phyloP scores from a whole-genome alignment of 2,888 invertebrate species.

The Lottia scabra region DNA sequence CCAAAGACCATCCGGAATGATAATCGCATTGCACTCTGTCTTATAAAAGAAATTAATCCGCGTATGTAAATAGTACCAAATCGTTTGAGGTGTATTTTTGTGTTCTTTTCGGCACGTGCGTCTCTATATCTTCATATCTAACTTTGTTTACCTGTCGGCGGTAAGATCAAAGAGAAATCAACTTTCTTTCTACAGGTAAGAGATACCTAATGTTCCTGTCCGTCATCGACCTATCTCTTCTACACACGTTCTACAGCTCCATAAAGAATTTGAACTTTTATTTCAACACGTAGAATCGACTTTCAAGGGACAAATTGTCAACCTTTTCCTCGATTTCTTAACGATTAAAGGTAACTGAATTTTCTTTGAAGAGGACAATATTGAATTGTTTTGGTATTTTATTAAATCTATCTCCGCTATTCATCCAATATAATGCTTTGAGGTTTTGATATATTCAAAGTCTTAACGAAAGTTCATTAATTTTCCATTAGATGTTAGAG shows the following conservation, averaged over 20 bases:
- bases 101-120: neutral
- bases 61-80: slow-evolving; percentile 5
- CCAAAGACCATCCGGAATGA: neutral
- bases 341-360: neutral
- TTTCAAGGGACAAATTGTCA: neutral
- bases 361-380: neutral
- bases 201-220: slow-evolving; percentile 1
- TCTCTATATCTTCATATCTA: neutral
- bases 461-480: neutral
- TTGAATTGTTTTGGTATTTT: too few relatives aligned
- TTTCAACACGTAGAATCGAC: neutral
- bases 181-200: neutral
- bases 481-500: neutral
- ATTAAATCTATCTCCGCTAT: too few relatives aligned
- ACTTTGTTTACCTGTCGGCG: slow-evolving; percentile 1
- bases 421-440: too few relatives aligned
- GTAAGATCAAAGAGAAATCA: neutral
- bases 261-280: neutral
- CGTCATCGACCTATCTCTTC: neutral
- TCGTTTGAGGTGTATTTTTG: slow-evolving; percentile 5
- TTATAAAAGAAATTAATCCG: slow-evolving; percentile 3
- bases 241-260: neutral
- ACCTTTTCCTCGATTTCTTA: neutral
- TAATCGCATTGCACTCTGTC: neutral
- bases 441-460: too few relatives aligned